These are phyloP conservation scores for Isurus oxyrinchus DNA, from an alignment of 2,113 vertebrate species.

Conservation along the genomic window DNA sequence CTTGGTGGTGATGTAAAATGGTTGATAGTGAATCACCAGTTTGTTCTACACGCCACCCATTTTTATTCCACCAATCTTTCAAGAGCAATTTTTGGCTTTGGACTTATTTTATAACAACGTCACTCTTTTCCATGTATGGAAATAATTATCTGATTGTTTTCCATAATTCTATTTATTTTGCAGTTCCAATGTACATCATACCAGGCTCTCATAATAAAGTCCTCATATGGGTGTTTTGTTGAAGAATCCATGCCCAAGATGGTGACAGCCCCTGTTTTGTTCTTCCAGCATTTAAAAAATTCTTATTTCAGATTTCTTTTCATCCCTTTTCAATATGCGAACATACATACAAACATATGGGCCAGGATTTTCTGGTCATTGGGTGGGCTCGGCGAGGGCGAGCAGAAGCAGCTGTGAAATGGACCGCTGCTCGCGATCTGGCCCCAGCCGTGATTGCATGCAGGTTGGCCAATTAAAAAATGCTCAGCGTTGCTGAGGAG, in stretches of 20 bases:
- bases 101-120: neutral
- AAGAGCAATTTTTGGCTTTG: neutral
- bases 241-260: neutral
- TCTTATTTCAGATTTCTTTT: slow-evolving; percentile 10
- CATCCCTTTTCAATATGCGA: neutral
- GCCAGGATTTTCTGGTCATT: no score
- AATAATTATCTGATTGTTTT: neutral
- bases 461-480: no score
- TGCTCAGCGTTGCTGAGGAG: no score
- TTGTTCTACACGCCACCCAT: neutral
- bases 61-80: neutral
- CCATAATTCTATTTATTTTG: neutral
- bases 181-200: neutral
- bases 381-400: no score
- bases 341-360: no score
- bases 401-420: no score
- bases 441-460: no score
- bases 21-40: neutral
- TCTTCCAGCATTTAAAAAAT: neutral
- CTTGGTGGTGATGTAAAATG: neutral
- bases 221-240: neutral
- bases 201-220: neutral
- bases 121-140: neutral
- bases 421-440: no score
- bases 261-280: neutral